A percentile compares a stretch with the other conserved stretches of the same genome.
Evolutionary conservation across 2,113 vertebrate species (phyloP).

Genomic region (Pimephales promelas): DNA sequence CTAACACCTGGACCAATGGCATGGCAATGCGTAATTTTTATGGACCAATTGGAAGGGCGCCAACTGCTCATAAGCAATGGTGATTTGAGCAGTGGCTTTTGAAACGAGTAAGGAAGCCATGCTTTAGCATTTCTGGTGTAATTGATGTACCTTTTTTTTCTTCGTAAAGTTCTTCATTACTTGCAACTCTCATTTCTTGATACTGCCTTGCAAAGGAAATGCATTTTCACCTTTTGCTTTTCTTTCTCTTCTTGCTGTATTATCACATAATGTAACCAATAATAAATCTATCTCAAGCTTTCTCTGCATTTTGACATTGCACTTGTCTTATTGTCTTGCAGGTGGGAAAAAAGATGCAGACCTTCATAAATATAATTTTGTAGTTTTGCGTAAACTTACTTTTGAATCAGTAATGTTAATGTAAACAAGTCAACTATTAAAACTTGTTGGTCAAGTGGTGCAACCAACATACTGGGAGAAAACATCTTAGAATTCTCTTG

Average conservation of each 20-base stretch:
- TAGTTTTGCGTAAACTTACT: no score
- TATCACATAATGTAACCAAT: constrained; percentile 67
- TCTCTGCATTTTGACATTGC: constrained; percentile 25
- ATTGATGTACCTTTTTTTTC: constrained; percentile 53
- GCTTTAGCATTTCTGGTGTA: constrained; percentile 59
- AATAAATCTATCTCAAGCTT: constrained; percentile 52
- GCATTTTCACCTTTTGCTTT: constrained; percentile 59
- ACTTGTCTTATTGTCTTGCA: background rate
- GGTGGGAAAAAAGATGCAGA: no score
- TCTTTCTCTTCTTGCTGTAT: constrained; percentile 64
- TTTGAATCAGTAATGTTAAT: no score
- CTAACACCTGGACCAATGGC: constrained; percentile 75
- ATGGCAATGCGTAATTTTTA: constrained; percentile 66
- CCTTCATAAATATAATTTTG: no score
- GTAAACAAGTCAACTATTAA: no score
- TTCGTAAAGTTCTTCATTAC: constrained; percentile 42
- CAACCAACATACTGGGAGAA: no score
- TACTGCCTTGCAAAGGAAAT: no score
- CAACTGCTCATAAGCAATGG: constrained; percentile 61
- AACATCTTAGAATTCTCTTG: no score
- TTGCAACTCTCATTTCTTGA: no score
- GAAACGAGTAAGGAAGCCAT: constrained; percentile 48
- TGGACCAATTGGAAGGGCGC: constrained; percentile 74
- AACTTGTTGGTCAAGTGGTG: no score
- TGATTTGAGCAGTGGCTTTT: constrained; percentile 65